Percentiles rank a stretch among this genome's conserved stretches.
phyloP scores from a whole-genome alignment of 2,113 vertebrate species.

The Steatornis caripensis region DNA sequence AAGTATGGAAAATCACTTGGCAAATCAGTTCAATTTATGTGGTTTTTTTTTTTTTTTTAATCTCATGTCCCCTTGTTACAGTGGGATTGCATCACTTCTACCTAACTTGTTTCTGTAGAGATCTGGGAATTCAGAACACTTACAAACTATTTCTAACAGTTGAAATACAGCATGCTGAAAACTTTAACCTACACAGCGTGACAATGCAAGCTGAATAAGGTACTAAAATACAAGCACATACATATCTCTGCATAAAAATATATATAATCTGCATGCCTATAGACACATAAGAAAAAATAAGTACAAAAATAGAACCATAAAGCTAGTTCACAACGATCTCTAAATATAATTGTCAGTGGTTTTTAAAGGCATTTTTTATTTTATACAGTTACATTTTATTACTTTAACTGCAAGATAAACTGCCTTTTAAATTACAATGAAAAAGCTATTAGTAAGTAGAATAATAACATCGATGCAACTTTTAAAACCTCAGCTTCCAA shows the following conservation, averaged over 20 bases:
- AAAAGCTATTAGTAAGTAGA: constrained; percentile 43
- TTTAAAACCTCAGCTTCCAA: constrained; percentile 32
- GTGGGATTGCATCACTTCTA: background rate
- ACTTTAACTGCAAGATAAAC: constrained; percentile 35
- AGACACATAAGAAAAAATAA: background rate
- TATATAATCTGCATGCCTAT: background rate
- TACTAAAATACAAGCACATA: background rate
- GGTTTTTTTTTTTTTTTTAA: background rate
- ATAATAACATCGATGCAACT: background rate
- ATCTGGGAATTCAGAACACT: background rate
- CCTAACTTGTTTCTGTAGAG: background rate
- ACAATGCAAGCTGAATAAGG: background rate
- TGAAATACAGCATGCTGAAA: background rate
- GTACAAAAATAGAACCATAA: background rate
- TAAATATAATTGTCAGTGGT: constrained; percentile 15
- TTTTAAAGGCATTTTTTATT: constrained; percentile 30
- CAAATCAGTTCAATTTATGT: background rate
- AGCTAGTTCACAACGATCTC: background rate
- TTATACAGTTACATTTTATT: constrained; percentile 12
- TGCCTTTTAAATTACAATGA: constrained; percentile 43
- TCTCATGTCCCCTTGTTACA: background rate
- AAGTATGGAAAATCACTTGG: background rate
- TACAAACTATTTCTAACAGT: background rate
- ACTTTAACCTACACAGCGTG: background rate
- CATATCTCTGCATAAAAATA: background rate